Base-by-base conservation (phyloP, 2,113 vertebrate genomes). In the Sinocyclocheilus anophthalmus region DNA sequence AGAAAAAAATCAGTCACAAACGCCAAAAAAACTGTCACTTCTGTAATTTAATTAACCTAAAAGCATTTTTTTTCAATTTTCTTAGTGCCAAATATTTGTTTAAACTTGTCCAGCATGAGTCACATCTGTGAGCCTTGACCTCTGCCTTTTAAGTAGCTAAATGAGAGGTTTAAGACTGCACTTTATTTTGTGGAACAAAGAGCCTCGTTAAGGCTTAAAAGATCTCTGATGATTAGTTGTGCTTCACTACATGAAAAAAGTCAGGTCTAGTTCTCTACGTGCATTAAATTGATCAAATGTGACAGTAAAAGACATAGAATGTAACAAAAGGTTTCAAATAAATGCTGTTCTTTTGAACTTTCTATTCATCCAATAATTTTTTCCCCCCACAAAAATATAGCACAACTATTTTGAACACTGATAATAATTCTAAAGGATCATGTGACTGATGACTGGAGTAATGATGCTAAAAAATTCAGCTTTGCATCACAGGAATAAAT, bases 111-210 rank as follows among this genome's bases (percentile, higher is more conserved):
- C 20, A 12, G n/a, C 45, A 82, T 53, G 42, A 42, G 42, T 8
- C 42, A 42, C 42, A 42, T 42, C 42, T 42, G 45, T 82, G 63
- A 82, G 80, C 80, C 63, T 67, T 82, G 61, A 67, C 61, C n/a
- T 67, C 14, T 67, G 61, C 11, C 79, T 50, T 81, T 7, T 50
- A 81, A 63, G 10, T 50, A 26, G 61, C 24, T 81, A 50, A 69
- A 67, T 22, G n/a, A 69, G 24, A 81, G 80, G 39, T 67, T 65
- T 69, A 81, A 48, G 24, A 30, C 61, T 69, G 24, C 24, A 77
- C 16, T 69, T 0, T 6, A 11, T 26, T 3, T 16, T 67, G 14
- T 18, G 39, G 14, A 67, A 67, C 79, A 67, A 30, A 65, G 8
- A 42, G 1, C 42, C 42, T 9, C 1, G 42, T 9, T 42, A 42